Conservation (phyloP, 2,888 invertebrate genomes). For the Tribolium freemani region DNA sequence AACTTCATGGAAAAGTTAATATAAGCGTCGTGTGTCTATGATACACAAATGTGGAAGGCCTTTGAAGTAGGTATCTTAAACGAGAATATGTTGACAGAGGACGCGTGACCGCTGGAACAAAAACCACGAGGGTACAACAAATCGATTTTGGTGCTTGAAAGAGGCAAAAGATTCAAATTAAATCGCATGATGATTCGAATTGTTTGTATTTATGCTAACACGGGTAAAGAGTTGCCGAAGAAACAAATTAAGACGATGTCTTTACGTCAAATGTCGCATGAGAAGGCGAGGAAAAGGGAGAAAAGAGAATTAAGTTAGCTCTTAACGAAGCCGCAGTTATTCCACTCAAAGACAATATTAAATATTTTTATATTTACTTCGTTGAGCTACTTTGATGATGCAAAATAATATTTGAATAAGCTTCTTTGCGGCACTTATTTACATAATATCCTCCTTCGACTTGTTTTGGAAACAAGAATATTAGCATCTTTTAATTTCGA, state of each 20-base stretch:
- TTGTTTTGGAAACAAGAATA: slow-evolving; percentile 44
- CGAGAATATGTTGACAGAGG: slow-evolving; percentile 60
- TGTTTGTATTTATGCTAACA: background rate
- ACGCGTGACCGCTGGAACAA: slow-evolving; percentile 59
- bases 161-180: background rate
- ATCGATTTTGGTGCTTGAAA: background rate
- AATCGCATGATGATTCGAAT: too few species aligned
- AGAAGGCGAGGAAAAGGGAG: slow-evolving; percentile 52
- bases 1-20: slow-evolving; percentile 43
- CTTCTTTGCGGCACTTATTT: slow-evolving; percentile 59
- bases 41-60: slow-evolving; percentile 41
- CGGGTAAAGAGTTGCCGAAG: background rate
- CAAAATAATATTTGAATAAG: slow-evolving; percentile 61
- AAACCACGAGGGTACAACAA: slow-evolving; percentile 55
- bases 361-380: slow-evolving; percentile 64
- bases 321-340: slow-evolving; percentile 65
- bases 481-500: slow-evolving; percentile 40
- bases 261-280: slow-evolving; percentile 29
- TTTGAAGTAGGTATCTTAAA: slow-evolving; percentile 61
- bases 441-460: slow-evolving; percentile 52
- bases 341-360: slow-evolving; percentile 64
- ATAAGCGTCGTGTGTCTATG: slow-evolving; percentile 29
- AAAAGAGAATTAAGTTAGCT: slow-evolving; percentile 62
- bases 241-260: slow-evolving; percentile 43
- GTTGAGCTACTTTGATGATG: slow-evolving; percentile 59